Conservation (phyloP, 2,113 vertebrate species). For the Ivindomyrus marchei region DNA sequence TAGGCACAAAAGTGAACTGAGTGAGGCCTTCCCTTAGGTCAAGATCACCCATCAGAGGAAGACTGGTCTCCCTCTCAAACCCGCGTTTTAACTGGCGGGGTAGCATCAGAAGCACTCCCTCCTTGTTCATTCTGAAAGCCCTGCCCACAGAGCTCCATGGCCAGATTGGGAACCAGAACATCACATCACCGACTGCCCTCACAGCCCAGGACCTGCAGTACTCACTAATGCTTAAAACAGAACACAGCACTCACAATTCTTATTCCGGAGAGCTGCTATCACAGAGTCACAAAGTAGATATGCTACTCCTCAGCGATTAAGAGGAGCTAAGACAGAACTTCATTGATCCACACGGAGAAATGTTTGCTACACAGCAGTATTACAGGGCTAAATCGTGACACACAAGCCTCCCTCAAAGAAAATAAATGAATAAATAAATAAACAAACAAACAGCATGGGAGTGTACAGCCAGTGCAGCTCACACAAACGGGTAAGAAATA, state of each 20-base stretch:
- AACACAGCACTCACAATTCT: not conserved
- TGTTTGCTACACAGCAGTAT: not conserved
- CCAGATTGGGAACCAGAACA: not conserved
- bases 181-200: not conserved
- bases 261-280: not conserved
- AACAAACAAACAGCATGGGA: not conserved
- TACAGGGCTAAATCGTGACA: not conserved
- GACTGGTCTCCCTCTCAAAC: not conserved
- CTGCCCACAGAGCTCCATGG: not conserved
- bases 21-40: not conserved
- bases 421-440: not conserved
- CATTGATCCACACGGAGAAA: not conserved
- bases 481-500: not conserved
- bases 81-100: not conserved
- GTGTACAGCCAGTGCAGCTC: not conserved
- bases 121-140: not conserved
- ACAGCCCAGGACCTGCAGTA: not conserved
- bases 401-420: not conserved
- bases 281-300: not conserved
- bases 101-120: not conserved
- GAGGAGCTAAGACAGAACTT: not conserved
- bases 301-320: not conserved
- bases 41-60: not conserved
- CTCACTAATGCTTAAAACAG: not conserved
- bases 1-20: not conserved